Base-by-base conservation (phyloP, 53 echinoderm and acorn worm species). In the Stichopus horrens region DNA sequence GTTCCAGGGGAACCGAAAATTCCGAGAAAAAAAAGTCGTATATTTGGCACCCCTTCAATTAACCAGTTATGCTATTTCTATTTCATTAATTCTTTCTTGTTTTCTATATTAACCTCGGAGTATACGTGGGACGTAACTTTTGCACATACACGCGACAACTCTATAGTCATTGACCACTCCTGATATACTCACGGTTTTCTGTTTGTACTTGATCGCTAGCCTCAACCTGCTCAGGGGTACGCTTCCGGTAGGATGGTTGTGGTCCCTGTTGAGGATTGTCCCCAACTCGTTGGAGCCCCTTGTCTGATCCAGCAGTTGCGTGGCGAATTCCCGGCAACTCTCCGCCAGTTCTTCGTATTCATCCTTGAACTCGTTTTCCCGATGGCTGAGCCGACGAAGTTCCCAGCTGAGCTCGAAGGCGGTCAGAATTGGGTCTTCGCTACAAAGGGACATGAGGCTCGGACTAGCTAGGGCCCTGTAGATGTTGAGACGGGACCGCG, bases 341-440 rank as follows among this genome's bases (percentile, higher is more conserved):
- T 94, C 96, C 52, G 96, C 96, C 8, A 99, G 73, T 77, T 93
- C 94, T 67, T 99, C 96, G 74, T 99, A 99, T 88, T 99, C 99
- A 54, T 91, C 88, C 85, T 99, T 99, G 89, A 99, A 99, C 89
- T 99, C 99, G 81, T 99, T 99, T 88, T 99, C 99, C 74, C 92
- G 91, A 58, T 94, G 93, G 65, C 95, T 95, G 13, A 96, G 93
- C 86, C 94, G 94, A 55, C 99, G 92, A 13, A 99, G 91, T 89
- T 99, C 99, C 96, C 95, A 94, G 67, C 99, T 99, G 51, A 99
- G 91, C 82, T 99, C 99, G 52, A 99, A 99, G 75, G 99, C 96
- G 3, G 99, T 99, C 57, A 99, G 91, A 76, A 99, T 90, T 6
- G 99, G 99, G 74, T 99, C 99, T 57, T 99, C 99, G 68, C 99